Conservation (phyloP, 2,113 vertebrate genomes). For the Crotalus helleri region DNA sequence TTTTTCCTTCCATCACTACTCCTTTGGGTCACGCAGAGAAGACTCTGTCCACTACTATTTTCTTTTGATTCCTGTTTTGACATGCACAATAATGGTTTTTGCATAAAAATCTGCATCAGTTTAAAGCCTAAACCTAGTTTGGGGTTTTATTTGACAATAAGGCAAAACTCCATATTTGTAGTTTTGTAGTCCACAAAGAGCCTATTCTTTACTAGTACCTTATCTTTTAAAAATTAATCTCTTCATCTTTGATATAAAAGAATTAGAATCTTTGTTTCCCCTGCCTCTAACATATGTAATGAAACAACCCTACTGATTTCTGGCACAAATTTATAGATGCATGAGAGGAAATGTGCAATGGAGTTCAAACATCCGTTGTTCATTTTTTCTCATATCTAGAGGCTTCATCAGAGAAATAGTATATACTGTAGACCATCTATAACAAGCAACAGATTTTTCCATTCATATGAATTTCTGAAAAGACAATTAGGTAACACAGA, state of each 20-base stretch:
- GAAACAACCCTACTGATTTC: slow-evolving; percentile 22
- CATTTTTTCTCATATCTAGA: slow-evolving; percentile 28
- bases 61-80: not conserved
- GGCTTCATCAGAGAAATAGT: slow-evolving; percentile 23
- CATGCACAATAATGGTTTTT: not conserved
- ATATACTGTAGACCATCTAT: not conserved
- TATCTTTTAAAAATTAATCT: slow-evolving; percentile 25
- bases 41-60: not conserved
- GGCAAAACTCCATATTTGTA: slow-evolving; percentile 7
- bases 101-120: not conserved
- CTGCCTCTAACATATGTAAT: not conserved
- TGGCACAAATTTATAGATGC: slow-evolving; percentile 8
- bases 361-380: slow-evolving; percentile 25
- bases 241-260: slow-evolving; percentile 16
- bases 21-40: not conserved
- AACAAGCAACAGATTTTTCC: slow-evolving; percentile 10
- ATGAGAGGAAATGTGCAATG: slow-evolving; percentile 19
- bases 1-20: not conserved
- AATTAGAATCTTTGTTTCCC: not conserved
- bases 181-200: not conserved
- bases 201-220: slow-evolving; percentile 16
- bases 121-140: not conserved
- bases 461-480: slow-evolving; percentile 3
- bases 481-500: slow-evolving; percentile 9
- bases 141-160: not conserved